These are phyloP conservation scores for Sanderia malayensis DNA, from an alignment of 30 jellyfish, hydroid and myxozoan species.

Conservation along the genomic window DNA sequence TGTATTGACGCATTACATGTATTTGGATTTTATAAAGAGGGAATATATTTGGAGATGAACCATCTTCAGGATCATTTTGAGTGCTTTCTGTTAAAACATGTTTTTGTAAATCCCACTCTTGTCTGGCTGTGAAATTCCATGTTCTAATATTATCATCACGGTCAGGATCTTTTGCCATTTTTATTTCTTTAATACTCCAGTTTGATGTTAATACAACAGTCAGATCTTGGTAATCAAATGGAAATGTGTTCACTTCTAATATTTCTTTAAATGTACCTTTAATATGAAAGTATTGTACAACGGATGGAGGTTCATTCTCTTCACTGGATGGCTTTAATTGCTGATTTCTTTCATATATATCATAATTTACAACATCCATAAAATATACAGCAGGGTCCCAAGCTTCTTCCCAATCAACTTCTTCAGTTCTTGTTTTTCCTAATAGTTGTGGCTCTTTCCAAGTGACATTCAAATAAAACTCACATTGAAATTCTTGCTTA, in stretches of 20 bases:
- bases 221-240: slow-evolving; percentile 57
- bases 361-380: slow-evolving; percentile 15
- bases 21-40: slow-evolving; percentile 48
- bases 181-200: slow-evolving; percentile 32
- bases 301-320: slow-evolving; percentile 7
- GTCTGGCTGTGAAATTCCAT: slow-evolving; percentile 64
- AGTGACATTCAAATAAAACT: slow-evolving; percentile 20
- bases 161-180: slow-evolving; percentile 30
- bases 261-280: slow-evolving; percentile 53
- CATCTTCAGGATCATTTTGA: slow-evolving; percentile 39
- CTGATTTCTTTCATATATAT: slow-evolving; percentile 3
- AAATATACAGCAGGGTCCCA: slow-evolving; percentile 42
- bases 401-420: slow-evolving; percentile 25
- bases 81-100: slow-evolving; percentile 48
- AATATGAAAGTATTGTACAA: slow-evolving; percentile 32
- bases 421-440: slow-evolving; percentile 8
- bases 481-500: slow-evolving; percentile 41
- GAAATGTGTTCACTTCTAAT: slow-evolving; percentile 47
- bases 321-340: neutral
- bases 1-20: slow-evolving; percentile 56
- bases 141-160: slow-evolving; percentile 58
- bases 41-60: slow-evolving; percentile 32
- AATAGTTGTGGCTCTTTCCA: slow-evolving; percentile 35
- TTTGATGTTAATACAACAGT: slow-evolving; percentile 43
- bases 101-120: slow-evolving; percentile 43